Evolutionary conservation across 2,888 invertebrate genomes (phyloP).

Genomic region (Coelogynopora nodosa): DNA sequence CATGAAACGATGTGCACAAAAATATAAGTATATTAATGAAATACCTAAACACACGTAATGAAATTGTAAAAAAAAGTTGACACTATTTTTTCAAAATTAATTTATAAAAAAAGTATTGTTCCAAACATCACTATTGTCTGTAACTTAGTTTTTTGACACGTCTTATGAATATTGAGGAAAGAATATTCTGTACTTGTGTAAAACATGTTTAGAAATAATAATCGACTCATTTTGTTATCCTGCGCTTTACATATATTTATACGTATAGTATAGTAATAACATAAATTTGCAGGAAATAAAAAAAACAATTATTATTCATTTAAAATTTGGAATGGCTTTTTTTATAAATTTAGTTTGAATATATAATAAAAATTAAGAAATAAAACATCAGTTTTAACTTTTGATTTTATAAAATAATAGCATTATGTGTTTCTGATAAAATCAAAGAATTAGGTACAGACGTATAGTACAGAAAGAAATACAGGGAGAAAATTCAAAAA

Average conservation of each 20-base stretch:
- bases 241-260: neutral
- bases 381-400: neutral
- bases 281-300: neutral
- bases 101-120: neutral
- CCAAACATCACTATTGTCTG: neutral
- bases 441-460: neutral
- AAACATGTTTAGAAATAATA: neutral
- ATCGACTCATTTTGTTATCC: neutral
- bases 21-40: neutral
- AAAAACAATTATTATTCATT: neutral
- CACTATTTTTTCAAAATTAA: neutral
- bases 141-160: neutral
- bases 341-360: neutral
- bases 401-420: neutral
- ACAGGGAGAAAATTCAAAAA: neutral
- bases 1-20: neutral
- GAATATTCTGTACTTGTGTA: neutral
- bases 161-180: neutral
- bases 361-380: neutral
- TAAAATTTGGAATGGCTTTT: neutral
- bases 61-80: neutral
- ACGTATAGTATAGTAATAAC: neutral
- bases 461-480: neutral
- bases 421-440: neutral
- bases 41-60: neutral